Evolutionary conservation across 2,888 invertebrate species (phyloP), one percentile per base, ranked within the genome.

Genomic region (Syrphus vitripennis): DNA sequence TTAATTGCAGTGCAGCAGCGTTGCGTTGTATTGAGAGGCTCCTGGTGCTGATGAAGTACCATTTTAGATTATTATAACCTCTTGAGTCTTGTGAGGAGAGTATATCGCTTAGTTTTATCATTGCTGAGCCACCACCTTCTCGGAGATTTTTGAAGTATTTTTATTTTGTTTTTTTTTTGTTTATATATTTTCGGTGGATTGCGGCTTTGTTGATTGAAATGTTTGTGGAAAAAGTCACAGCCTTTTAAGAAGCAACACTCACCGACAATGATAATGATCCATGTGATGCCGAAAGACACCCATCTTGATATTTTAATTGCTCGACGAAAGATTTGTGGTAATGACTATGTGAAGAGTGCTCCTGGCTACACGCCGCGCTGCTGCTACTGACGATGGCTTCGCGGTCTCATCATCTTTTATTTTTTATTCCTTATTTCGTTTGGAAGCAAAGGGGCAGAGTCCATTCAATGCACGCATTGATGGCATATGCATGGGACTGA

Each of bases 321-420:
- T 78, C 72, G 86, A 82, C 69, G 86, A 86, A 86, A 86, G 86
- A 86, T 86, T 86, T 86, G 86, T 86, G 86, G 82, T 86, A 86
- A 86, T 86, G 86, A 82, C 86, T 86, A 37, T 59, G 72, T 82
- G 82, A 82, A 77, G 86, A 82, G 77, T 78, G 67, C 82, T 82
- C 74, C 81, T 72, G 77, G 26, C 37, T 72, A 69, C 42, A 65
- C 45, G 29, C 65, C 50, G 24, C 50, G 6, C 7, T 3, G 61
- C 34, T 4, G 53, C n/a, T 9, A 16, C 6, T 16, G 42, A 1
- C 40, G 40, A 9, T 34, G 50, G 6, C 29, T 16, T 16, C 29
- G 42, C 37, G 53, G 69, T 67, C 53, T 45, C 77, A 81, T 70
- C 72, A 34, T 42, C 34, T 72, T 72, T 34, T 45, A 16, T 26